Conservation (phyloP, 2,888 invertebrate genomes). For the Oligia latruncula region DNA sequence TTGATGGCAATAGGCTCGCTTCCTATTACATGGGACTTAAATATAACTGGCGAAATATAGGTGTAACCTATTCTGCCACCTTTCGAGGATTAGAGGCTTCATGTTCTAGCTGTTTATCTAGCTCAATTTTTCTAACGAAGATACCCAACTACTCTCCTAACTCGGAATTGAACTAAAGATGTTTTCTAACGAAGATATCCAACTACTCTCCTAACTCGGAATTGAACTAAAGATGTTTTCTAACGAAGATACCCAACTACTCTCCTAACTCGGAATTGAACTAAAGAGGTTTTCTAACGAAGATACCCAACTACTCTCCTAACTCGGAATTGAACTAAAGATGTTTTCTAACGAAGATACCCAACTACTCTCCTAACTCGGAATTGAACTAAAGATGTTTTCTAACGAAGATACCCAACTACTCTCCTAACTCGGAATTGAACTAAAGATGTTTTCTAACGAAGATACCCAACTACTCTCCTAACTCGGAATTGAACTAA, state of each 20-base stretch:
- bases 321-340: slow-evolving; percentile 9
- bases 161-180: slow-evolving; percentile 3
- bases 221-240: not conserved
- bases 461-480: slow-evolving; percentile 8
- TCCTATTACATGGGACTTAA: too few relatives aligned
- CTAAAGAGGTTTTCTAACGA: not conserved
- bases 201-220: slow-evolving; percentile 12
- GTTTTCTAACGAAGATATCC: too few relatives aligned
- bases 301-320: slow-evolving; percentile 9
- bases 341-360: too few relatives aligned
- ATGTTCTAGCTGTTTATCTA: not conserved
- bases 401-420: too few relatives aligned
- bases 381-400: not conserved
- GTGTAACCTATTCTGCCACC: too few relatives aligned
- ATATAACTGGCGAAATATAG: too few relatives aligned
- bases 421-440: slow-evolving; percentile 13
- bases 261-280: slow-evolving; percentile 15
- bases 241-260: too few relatives aligned
- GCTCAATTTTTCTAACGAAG: slow-evolving; percentile 5
- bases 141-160: slow-evolving; percentile 2
- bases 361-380: slow-evolving; percentile 14
- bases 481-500: slow-evolving; percentile 13
- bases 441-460: not conserved
- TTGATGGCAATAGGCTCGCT: too few relatives aligned
- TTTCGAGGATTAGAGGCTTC: too few relatives aligned